A percentile compares a stretch with the other conserved stretches of the same genome.
These are phyloP conservation scores for Aporophyla nigra DNA, from an alignment of 2,888 invertebrate species.

Conservation along the genomic window DNA sequence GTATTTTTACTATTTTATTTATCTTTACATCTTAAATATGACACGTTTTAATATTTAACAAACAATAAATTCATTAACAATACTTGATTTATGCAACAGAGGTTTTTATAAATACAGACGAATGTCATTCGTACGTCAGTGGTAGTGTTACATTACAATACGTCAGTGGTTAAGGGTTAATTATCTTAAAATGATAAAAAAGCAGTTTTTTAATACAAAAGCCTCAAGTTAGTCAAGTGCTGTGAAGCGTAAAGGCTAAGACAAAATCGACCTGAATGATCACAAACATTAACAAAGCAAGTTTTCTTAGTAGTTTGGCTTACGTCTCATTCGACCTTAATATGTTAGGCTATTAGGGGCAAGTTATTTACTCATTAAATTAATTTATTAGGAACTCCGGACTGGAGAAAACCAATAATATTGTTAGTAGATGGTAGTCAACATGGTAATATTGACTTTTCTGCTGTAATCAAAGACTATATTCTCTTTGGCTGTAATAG, in stretches of 20 bases:
- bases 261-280: conserved; percentile 38
- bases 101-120: too few relatives aligned
- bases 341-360: conserved; percentile 14
- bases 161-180: too few relatives aligned
- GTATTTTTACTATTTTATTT: too few relatives aligned
- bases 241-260: conserved; percentile 28
- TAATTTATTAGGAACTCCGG: background rate
- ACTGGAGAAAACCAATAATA: background rate
- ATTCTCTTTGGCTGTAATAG: background rate
- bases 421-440: background rate
- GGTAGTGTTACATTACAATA: too few relatives aligned
- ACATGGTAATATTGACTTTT: background rate
- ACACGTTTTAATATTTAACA: too few relatives aligned
- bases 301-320: conserved; percentile 7
- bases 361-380: conserved; percentile 10
- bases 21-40: too few relatives aligned
- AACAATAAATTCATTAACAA: too few relatives aligned
- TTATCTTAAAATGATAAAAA: background rate
- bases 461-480: background rate
- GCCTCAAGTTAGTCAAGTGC: background rate
- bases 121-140: too few relatives aligned
- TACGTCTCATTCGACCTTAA: conserved; percentile 16
- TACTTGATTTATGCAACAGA: too few relatives aligned
- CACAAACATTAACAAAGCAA: conserved; percentile 34
- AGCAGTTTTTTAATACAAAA: background rate